These are phyloP conservation scores for Athalia circularis DNA, from an alignment of 2,888 invertebrate genomes.

Conservation along the genomic window DNA sequence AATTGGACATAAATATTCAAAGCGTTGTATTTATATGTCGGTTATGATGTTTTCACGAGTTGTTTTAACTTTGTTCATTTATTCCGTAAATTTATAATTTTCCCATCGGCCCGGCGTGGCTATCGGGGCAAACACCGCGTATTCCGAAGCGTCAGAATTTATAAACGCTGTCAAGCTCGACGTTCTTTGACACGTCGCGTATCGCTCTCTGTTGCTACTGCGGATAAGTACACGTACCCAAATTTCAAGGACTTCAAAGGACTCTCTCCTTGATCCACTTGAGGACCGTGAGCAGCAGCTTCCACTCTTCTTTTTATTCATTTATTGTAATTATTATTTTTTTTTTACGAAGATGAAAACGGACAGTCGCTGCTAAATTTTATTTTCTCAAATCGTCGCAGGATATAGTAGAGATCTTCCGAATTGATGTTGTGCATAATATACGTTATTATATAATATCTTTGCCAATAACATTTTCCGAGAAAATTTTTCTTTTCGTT, in stretches of 20 bases:
- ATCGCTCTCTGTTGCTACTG: background rate
- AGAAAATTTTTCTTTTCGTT: too few species aligned
- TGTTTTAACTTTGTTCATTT: conserved; percentile 2
- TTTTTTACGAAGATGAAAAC: too few species aligned
- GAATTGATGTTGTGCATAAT: too few species aligned
- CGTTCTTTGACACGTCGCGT: background rate
- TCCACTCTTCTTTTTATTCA: background rate
- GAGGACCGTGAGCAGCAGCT: background rate
- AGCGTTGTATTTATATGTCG: too few species aligned
- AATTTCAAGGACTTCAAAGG: conserved; percentile 24
- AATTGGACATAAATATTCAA: too few species aligned
- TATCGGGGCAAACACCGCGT: background rate
- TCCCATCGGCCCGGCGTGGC: background rate
- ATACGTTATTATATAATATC: too few species aligned
- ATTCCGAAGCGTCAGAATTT: conserved; percentile 20
- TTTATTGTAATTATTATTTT: background rate
- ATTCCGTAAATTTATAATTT: too few species aligned
- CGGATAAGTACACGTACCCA: background rate
- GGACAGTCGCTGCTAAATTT: too few species aligned
- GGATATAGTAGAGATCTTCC: too few species aligned
- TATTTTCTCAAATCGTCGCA: too few species aligned
- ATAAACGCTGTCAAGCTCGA: conserved; percentile 16
- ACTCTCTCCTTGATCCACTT: background rate
- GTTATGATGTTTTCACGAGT: conserved; percentile 1
- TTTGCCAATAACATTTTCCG: too few species aligned